phyloP scores from a whole-genome alignment of 2,113 vertebrate species.

The Camarhynchus parvulus region DNA sequence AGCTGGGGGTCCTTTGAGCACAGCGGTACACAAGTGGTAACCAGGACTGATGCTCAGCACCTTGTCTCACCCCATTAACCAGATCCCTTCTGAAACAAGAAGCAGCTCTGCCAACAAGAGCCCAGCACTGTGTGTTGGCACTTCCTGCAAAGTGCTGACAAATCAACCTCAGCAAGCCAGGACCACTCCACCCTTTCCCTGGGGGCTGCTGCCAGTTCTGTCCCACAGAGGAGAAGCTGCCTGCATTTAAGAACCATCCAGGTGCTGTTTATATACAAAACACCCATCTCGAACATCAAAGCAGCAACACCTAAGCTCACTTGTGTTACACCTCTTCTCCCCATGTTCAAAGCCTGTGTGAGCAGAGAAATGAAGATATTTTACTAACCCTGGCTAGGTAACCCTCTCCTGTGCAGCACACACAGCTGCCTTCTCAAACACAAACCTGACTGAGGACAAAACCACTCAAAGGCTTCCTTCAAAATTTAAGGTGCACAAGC shows the following conservation, averaged over 20 bases:
- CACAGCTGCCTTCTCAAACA: not conserved
- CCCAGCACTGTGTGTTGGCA: not conserved
- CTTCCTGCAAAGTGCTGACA: not conserved
- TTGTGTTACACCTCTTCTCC: not conserved
- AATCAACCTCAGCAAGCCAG: not conserved
- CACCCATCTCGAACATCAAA: constrained; percentile 5
- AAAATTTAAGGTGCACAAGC: not conserved
- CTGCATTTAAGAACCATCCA: not conserved
- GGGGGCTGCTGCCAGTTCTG: constrained; percentile 27
- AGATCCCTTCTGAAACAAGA: not conserved
- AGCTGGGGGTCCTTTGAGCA: not conserved
- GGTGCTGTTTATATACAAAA: constrained; percentile 11
- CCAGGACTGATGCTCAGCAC: not conserved
- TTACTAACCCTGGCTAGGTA: not conserved
- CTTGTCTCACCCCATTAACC: not conserved
- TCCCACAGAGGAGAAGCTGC: not conserved
- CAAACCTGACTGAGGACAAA: not conserved
- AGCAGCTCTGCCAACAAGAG: not conserved
- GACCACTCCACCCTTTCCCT: constrained; percentile 26
- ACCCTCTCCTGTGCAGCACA: not conserved
- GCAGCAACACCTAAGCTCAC: not conserved
- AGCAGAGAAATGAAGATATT: not conserved
- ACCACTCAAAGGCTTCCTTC: not conserved
- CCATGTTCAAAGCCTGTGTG: not conserved
- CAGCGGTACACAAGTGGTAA: not conserved